Evolutionary conservation across 2,888 invertebrate species (phyloP), one percentile per base, ranked within the genome.

Genomic region (Heliconius ismenius): DNA sequence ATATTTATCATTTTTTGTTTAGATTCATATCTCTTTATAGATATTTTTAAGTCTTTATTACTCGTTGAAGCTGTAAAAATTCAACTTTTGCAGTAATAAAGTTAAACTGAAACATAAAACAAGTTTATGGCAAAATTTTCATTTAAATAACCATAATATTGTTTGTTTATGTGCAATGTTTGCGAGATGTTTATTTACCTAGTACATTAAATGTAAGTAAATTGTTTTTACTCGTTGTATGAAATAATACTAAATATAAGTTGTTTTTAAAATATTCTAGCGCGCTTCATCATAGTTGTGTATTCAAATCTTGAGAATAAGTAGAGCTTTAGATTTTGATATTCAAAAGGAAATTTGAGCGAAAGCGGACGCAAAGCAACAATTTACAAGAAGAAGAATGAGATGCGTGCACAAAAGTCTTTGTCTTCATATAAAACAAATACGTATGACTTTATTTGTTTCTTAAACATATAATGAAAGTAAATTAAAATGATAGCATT

Each of bases 61-160:
- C 28, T 54, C 10, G 13, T 68, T 49, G 49, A 49, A 70, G 64
- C 21, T 60, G 60, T 60, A 24, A 60, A 60, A 60, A 24, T 64
- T 64, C 64, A 64, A 64, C 64, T 65, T 65, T 65, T 65, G 64
- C 64, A 36, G 64, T 36, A 65, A n/a, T 65, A 65, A 65, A 36
- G 64, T 65, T 65, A 21, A 36, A 65, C 64, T 65, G 64, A 36
- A 65, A 36, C 64, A 65, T 65, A 65, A 65, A 65, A 65, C n/a
- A 21, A 11, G 21, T 36, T 65, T 65, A 65, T 65, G 64, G 36
- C 64, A 28, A 28, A 63, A 63, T 63, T 28, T 63, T 63, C 63
- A 32, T 28, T 63, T 63, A 63, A 63, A 63, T 63, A 63, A 63
- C 26, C 32, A 64, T 64, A 64, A 65, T n/a, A 65, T 65, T 36